These are phyloP conservation scores for Pelobates cultripes DNA, from an alignment of 2,797 vertebrate species.

Conservation along the genomic window DNA sequence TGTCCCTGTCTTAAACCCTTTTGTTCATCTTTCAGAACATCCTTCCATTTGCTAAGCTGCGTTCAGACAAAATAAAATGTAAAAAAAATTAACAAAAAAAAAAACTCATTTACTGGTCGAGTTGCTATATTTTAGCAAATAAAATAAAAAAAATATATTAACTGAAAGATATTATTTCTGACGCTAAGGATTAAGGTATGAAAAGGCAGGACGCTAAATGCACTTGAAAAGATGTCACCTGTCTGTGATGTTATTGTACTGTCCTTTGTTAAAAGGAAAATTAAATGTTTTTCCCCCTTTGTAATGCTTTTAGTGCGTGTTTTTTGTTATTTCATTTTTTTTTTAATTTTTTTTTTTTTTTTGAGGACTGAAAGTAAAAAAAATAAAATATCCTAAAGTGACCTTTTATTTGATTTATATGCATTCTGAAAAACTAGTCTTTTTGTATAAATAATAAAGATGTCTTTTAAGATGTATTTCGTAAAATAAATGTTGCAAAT, in stretches of 20 bases:
- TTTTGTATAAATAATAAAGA: constrained; percentile 85
- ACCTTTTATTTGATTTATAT: constrained; percentile 83
- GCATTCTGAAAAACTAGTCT: constrained; percentile 80
- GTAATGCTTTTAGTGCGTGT: constrained; percentile 25
- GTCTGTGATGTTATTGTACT: constrained; percentile 49
- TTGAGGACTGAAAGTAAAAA: constrained; percentile 55
- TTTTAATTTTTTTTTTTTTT: no score
- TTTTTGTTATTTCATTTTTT: constrained; percentile 57
- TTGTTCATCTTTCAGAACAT: constrained; percentile 13
- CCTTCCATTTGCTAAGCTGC: constrained; percentile 45
- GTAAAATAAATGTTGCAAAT: constrained; percentile 92
- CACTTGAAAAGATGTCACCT: constrained; percentile 62
- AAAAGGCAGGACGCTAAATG: constrained; percentile 59
- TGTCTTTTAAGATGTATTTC: constrained; percentile 91
- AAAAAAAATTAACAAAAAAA: constrained; percentile 15
- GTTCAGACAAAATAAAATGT: constrained; percentile 49
- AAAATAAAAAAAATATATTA: constrained; percentile 56
- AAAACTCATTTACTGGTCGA: constrained; percentile 63
- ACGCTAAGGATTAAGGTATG: constrained; percentile 55
- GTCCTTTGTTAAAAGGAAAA: constrained; percentile 43
- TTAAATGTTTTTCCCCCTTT: constrained; percentile 27
- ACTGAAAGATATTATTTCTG: constrained; percentile 62
- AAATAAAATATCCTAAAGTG: constrained; percentile 68
- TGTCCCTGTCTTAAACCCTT: constrained; percentile 18
- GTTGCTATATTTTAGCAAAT: constrained; percentile 77